Evolutionary conservation across 2,797 vertebrate genomes (phyloP).

Genomic region (Spinibarbus caldwelli): DNA sequence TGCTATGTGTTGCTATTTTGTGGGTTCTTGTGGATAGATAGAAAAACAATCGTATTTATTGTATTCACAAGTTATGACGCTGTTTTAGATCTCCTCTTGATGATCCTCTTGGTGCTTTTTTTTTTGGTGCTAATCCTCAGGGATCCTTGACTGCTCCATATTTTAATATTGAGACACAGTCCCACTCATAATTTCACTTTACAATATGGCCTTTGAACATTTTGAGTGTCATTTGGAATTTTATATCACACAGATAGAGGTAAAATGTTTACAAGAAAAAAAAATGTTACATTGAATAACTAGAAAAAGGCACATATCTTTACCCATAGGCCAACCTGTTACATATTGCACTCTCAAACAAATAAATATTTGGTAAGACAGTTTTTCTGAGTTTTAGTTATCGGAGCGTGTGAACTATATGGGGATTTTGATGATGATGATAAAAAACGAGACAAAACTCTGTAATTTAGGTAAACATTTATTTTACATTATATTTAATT

Average conservation of each 20-base stretch:
- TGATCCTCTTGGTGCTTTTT: slow-evolving; percentile 3
- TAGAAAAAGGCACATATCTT: background rate
- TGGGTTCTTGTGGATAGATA: background rate
- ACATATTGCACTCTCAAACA: slow-evolving; percentile 3
- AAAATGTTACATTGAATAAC: background rate
- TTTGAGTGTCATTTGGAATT: background rate
- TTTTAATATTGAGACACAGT: background rate
- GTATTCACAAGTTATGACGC: background rate
- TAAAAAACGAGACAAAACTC: background rate
- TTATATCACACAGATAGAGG: background rate
- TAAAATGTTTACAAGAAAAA: slow-evolving; percentile 12
- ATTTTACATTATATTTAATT: background rate
- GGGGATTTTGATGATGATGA: background rate
- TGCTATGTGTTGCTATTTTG: background rate
- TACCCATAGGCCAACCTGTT: background rate
- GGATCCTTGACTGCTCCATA: slow-evolving; percentile 14
- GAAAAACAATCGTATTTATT: background rate
- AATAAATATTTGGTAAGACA: background rate
- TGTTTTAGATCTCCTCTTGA: background rate
- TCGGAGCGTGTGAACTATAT: background rate
- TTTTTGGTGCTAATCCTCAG: slow-evolving; percentile 15
- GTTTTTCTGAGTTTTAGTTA: background rate
- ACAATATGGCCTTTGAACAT: background rate
- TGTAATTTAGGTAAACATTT: background rate
- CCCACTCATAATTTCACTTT: background rate